Evolutionary conservation across 2,113 vertebrate species (phyloP), one percentile per base, ranked within the genome.

Genomic region (Platysternon megacephalum): DNA sequence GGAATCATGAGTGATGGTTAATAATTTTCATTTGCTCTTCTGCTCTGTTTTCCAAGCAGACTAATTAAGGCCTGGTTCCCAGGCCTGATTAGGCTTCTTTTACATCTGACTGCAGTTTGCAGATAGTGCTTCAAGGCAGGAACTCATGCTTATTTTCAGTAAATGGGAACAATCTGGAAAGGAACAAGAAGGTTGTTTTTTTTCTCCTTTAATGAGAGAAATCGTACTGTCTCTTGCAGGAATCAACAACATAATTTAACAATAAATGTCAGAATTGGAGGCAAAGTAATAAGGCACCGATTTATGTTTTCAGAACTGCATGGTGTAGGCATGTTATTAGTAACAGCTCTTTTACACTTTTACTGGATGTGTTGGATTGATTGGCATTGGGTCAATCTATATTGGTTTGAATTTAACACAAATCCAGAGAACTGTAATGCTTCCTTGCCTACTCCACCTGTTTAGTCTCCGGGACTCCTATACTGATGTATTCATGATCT

Each of bases 21-120:
- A 98, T 98, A 98, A 98, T 98, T 98, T 98, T 98, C 97, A 98
- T 98, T 98, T 98, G 95, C 98, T 98, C 96, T 98, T 98, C 98
- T 98, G 97, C 93, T 97, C 97, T 96, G 93, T 98, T 98, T 98
- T 98, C 96, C 97, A 97, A 98, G 98, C 93, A 90, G 95, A 95
- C 96, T 98, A 98, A 98, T 98, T 98, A 98, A 98, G 97, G 92
- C 96, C 96, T 97, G 93, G 95, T 98, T 98, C 97, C 97, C 97
- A 98, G 96, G 96, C 95, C 96, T 98, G 98, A 98, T 98, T 98
- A 98, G 97, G 85, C 96, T 97, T 96, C 95, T 98, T 95, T 96
- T 98, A 97, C 98, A 98, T 98, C 98, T 98, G 98, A 98, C 97
- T 98, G 97, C 97, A 98, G 97, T 98, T 98, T 98, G 95, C 94